A percentile compares a stretch with the other conserved stretches of the same genome.
Conservation (phyloP, 1,140 invertebrate genomes). For the Macrosteles quadrilineatus region DNA sequence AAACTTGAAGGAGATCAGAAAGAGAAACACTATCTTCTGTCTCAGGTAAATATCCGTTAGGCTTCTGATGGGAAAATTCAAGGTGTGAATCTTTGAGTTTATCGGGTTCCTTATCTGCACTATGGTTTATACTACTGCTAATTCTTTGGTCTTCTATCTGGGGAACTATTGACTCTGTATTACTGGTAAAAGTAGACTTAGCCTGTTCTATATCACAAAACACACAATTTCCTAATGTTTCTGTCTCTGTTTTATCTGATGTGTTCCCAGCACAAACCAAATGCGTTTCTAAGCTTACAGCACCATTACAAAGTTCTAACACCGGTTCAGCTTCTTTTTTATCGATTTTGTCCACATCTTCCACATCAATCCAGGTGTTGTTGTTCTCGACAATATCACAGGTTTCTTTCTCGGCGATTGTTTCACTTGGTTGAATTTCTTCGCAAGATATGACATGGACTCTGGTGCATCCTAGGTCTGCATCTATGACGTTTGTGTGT, state of each 20-base stretch:
- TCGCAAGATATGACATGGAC: neutral
- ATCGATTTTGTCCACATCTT: too few species aligned
- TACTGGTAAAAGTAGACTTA: neutral
- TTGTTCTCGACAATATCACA: neutral
- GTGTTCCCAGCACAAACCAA: too few species aligned
- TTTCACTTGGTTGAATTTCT: neutral
- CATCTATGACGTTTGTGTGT: neutral
- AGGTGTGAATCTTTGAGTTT: neutral
- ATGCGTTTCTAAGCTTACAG: too few species aligned
- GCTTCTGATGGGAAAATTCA: neutral
- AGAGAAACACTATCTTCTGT: neutral
- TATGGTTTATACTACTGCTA: neutral
- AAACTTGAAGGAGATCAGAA: neutral
- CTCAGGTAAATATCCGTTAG: neutral
- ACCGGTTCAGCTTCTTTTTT: too few species aligned
- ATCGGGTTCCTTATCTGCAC: neutral
- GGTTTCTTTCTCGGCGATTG: neutral
- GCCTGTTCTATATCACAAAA: conserved; percentile 14
- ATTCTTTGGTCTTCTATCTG: neutral
- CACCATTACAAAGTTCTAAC: too few species aligned
- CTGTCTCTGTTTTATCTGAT: too few species aligned
- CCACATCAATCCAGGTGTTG: too few species aligned
- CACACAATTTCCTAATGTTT: neutral
- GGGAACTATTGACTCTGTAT: neutral
- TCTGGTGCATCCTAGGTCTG: conserved; percentile 1